Evolutionary conservation across 2,797 vertebrate species (phyloP), one percentile per base, ranked within the genome.

Genomic region (Gambusia yucatana): DNA sequence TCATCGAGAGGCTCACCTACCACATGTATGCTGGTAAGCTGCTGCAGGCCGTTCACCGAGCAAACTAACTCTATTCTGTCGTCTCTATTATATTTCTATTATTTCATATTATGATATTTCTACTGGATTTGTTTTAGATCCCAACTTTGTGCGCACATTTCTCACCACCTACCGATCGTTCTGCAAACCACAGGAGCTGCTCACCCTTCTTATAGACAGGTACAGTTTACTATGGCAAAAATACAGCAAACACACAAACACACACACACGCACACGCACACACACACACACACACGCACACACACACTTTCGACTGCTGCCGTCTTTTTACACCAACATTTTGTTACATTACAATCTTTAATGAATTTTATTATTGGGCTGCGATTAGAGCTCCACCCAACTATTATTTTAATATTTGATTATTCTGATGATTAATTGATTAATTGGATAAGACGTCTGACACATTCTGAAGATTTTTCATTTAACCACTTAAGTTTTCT

Each of bases 141-240:
- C 98, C 2, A 99, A 99, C 95, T 99, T 99, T 67, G 98, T 99
- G 30, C 97, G 98, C 82, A 99, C 98, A 6, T 99, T 99, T 95
- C 96, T 99, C 76, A 99, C 98, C 78, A 99, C 98, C 0, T 99
- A 99, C 92, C 98, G 98, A 76, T 99, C 98, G 2, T 99, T 99
- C 90, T 99, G 98, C 95, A 99, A 98, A 90, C 98, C 98, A 17
- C 97, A 98, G 86, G 98, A 99, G 82, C 94, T 99, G 76, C 95
- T 99, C 77, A 94, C 91, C 76, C 95, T 99, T 84, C 96, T 99
- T 78, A 98, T 98, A 65, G 98, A 99, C 94, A 96, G 98, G 98
- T 98, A 91, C 90, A 88, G 1, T 25, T 22, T 10, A 52, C 13
- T 16, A 43, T 8, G 71, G 13, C 52, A 28, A 1, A 55, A 14